Conservation (phyloP, 1,140 invertebrate species). For the Marisa cornuarietis region DNA sequence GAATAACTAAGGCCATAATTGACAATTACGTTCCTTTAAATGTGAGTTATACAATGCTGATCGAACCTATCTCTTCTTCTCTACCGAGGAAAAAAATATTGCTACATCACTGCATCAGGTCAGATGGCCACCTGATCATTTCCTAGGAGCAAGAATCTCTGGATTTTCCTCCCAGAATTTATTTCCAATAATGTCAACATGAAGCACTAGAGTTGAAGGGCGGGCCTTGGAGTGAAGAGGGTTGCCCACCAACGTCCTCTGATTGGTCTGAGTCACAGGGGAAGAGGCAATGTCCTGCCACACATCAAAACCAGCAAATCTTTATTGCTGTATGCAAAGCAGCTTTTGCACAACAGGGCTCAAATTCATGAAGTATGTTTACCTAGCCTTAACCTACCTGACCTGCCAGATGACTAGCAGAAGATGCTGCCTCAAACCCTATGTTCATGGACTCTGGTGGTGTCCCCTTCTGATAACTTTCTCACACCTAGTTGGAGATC, state of each 20-base stretch:
- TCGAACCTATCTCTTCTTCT: background rate
- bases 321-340: background rate
- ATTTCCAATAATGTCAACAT: slow-evolving; percentile 83
- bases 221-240: slow-evolving; percentile 22
- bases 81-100: background rate
- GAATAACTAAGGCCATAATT: too few species aligned
- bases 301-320: background rate
- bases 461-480: too few species aligned
- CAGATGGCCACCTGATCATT: slow-evolving; percentile 19
- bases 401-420: too few species aligned
- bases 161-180: slow-evolving; percentile 84
- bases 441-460: too few species aligned
- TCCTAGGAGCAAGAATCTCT: slow-evolving; percentile 64
- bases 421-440: background rate
- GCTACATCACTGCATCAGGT: background rate
- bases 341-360: background rate
- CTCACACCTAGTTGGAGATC: too few species aligned
- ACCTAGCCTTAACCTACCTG: background rate
- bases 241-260: slow-evolving; percentile 21
- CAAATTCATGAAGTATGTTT: background rate
- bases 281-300: background rate
- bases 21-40: too few species aligned
- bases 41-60: too few species aligned
- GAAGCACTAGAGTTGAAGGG: slow-evolving; percentile 39
- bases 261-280: slow-evolving; percentile 17